Conservation (phyloP, 2,113 vertebrate species). For the Symphodus melops region DNA sequence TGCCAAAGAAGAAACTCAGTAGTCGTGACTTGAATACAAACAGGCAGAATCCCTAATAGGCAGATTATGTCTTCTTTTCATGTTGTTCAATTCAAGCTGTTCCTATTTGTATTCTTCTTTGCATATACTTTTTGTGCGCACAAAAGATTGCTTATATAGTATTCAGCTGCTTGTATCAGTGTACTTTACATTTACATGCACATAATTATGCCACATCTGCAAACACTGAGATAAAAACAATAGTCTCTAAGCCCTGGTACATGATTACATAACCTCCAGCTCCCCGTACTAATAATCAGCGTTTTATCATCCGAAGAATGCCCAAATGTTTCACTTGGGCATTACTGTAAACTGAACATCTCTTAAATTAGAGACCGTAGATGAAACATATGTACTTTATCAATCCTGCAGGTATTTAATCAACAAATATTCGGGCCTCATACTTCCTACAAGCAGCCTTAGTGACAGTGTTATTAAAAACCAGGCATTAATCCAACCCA, state of each 20-base stretch:
- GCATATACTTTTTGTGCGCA: conserved; percentile 1
- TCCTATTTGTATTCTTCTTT: conserved; percentile 5
- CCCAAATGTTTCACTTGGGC: conserved; percentile 26
- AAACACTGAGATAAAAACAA: conserved; percentile 42
- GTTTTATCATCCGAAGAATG: conserved; percentile 30
- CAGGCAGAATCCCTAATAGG: conserved; percentile 13
- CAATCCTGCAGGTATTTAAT: conserved; percentile 50
- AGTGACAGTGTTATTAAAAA: conserved; percentile 54
- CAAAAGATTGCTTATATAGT: conserved; percentile 31
- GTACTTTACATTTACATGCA: conserved; percentile 15
- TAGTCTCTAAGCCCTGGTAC: conserved; percentile 22
- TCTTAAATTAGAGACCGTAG: conserved; percentile 29
- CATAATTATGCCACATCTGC: conserved; percentile 16
- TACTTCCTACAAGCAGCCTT: conserved; percentile 32
- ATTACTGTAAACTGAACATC: conserved; percentile 44
- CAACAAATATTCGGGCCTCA: conserved; percentile 38
- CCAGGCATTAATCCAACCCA: conserved; percentile 49
- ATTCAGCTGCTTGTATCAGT: background rate
- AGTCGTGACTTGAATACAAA: conserved; percentile 34
- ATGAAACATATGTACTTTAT: background rate
- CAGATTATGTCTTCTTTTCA: conserved; percentile 34
- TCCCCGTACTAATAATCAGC: conserved; percentile 20
- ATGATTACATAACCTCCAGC: conserved; percentile 38
- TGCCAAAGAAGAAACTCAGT: conserved; percentile 37
- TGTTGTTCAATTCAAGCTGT: background rate